These are phyloP conservation scores for Fragum whitleyi DNA, from an alignment of 2,888 invertebrate genomes.

Conservation along the genomic window DNA sequence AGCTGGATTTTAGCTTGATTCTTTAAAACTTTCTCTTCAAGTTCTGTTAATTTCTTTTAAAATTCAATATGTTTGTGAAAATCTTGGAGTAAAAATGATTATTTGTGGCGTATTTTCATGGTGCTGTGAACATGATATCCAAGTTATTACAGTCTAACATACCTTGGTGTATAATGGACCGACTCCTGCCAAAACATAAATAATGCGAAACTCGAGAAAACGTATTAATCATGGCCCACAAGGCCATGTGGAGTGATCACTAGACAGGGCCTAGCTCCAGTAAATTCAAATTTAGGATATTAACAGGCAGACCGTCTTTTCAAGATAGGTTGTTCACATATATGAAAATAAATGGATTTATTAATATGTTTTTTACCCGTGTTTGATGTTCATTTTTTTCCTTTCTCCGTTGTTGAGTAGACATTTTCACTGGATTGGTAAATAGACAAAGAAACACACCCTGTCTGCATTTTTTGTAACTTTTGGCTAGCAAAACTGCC, in stretches of 20 bases:
- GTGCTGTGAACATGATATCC: constrained; percentile 19
- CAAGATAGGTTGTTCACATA: constrained; percentile 28
- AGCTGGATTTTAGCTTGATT: too few relatives aligned
- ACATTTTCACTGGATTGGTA: constrained; percentile 14
- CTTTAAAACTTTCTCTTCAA: too few relatives aligned
- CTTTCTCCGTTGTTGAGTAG: neutral
- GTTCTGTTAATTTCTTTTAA: neutral
- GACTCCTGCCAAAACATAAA: constrained; percentile 68
- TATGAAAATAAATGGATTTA: constrained; percentile 64
- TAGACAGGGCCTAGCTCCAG: constrained; percentile 16
- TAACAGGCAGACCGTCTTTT: constrained; percentile 21
- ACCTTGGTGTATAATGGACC: constrained; percentile 43
- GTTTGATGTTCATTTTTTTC: constrained; percentile 6
- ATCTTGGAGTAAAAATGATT: neutral
- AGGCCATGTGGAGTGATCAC: constrained; percentile 50
- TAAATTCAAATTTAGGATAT: constrained; percentile 56
- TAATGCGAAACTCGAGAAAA: constrained; percentile 67
- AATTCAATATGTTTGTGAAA: neutral
- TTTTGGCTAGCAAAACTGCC: neutral
- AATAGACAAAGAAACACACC: constrained; percentile 23
- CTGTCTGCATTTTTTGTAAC: constrained; percentile 3
- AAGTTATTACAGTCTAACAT: constrained; percentile 58
- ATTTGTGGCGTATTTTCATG: constrained; percentile 10
- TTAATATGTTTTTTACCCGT: constrained; percentile 33
- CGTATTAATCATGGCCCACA: constrained; percentile 64